Percentiles rank a stretch among this genome's conserved stretches.
phyloP scores from a whole-genome alignment of 2,797 vertebrate genomes.

The Phaenicophaeus curvirostris region DNA sequence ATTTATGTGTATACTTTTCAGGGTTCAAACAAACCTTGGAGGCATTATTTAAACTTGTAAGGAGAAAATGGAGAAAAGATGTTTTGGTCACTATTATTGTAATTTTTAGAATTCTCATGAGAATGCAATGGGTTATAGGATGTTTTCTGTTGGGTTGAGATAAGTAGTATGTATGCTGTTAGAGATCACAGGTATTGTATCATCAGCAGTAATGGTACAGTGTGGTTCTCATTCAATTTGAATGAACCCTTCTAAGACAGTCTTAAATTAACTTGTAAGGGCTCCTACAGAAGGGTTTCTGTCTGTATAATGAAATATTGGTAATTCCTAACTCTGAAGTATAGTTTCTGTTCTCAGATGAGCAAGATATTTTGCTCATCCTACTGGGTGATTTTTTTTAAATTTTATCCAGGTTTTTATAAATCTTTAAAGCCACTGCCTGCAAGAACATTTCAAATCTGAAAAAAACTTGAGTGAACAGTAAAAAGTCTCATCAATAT shows the following conservation, averaged over 20 bases:
- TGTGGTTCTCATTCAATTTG: neutral
- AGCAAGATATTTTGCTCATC: neutral
- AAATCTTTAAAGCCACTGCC: neutral
- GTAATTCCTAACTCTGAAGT: neutral
- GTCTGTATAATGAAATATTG: neutral
- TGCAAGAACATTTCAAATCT: neutral
- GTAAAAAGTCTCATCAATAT: neutral
- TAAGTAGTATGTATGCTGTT: neutral
- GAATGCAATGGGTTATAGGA: neutral
- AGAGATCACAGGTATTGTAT: neutral
- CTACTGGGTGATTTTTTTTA: neutral
- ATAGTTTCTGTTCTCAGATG: neutral
- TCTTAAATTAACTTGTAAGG: neutral
- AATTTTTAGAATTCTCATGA: neutral
- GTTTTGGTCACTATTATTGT: neutral
- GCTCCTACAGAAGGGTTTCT: neutral
- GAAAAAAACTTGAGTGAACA: neutral
- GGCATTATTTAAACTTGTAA: neutral
- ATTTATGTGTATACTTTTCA: neutral
- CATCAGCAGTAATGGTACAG: neutral
- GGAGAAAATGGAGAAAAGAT: neutral
- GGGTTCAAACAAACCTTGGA: neutral
- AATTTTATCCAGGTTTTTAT: neutral
- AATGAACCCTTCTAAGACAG: neutral
- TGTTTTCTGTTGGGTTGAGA: neutral